Conservation (phyloP, 2,113 vertebrate species). For the Apeltes quadracus region DNA sequence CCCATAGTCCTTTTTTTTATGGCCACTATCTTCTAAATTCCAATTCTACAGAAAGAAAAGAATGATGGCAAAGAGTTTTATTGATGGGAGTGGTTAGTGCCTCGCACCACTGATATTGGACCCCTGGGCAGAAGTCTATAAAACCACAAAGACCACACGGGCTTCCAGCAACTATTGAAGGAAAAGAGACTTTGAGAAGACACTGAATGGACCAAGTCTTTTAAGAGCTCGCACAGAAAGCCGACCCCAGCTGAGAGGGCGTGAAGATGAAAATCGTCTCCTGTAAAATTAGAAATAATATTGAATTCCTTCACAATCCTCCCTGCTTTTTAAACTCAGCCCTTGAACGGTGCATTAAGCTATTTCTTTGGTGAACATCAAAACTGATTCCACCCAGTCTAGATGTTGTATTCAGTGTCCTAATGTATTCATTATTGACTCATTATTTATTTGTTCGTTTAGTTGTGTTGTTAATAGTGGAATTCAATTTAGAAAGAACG, state of each 20-base stretch:
- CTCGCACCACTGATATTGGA: not conserved
- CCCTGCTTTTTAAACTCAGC: not conserved
- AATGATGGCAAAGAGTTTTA: not conserved
- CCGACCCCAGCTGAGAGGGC: not conserved
- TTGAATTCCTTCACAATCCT: not conserved
- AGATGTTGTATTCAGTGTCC: not conserved
- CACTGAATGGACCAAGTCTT: not conserved
- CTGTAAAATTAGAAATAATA: not conserved
- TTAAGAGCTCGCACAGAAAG: not conserved
- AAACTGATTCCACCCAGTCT: not conserved
- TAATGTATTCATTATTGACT: not conserved
- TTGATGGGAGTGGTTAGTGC: not conserved
- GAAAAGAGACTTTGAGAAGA: slow-evolving; percentile 1
- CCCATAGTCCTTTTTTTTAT: not conserved
- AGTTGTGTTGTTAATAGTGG: not conserved
- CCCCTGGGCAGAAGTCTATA: slow-evolving; percentile 3
- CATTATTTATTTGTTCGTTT: not conserved
- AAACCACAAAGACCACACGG: not conserved
- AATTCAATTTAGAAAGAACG: not conserved
- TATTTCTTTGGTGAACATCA: not conserved
- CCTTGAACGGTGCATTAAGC: not conserved
- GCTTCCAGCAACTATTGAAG: not conserved
- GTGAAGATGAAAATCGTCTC: not conserved
- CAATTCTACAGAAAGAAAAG: not conserved
- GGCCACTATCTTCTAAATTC: not conserved